Evolutionary conservation across 2,888 invertebrate genomes (phyloP), one percentile per base, ranked within the genome.

Genomic region (Lottia gigantea): DNA sequence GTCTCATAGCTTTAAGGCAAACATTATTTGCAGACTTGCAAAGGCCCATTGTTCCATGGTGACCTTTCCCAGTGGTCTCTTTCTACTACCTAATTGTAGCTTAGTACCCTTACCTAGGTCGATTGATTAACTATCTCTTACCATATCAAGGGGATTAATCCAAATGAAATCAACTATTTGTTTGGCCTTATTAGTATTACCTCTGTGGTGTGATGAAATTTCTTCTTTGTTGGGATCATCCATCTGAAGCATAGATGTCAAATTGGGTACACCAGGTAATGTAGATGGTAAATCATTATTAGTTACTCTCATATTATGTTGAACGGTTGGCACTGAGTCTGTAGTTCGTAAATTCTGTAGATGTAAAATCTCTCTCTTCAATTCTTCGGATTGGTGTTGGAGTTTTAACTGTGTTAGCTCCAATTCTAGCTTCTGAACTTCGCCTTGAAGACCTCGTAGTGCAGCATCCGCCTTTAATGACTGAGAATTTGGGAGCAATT

Each of bases 41-140:
- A 19, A 55, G 55, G 19, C 55, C 55, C 55, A 19, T 55, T 55
- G 55, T 55, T 55, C 55, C 55, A 55, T 19, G n/a, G 49, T n/a
- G 49, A 49, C 19, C 16, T 49, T 49, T 64, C 45, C 45, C 26
- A n/a, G 16, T 40, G n/a, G 23, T 23, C 16, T 14, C 64, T 23
- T 40, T 19, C 45, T 23, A 40, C 19, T 40, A 23, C 19, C 23
- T 26, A 62, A 26, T 23, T 62, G 62, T 26, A 62, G 23, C 62
- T 62, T 62, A 25, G 62, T 26, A 62, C 62, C 62, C 62, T 19
- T 19, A 62, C 62, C 62, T 31, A 62, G 25, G 31, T 62, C 62
- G 16, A 62, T 62, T 31, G 31, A 23, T 4, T 46, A 16, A 23
- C 64, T 40, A 46, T 64, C 64, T 7, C 31, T 31, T 64, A 64